Percentiles rank a stretch among this genome's conserved stretches.
Conservation (phyloP, 1,140 invertebrate species). For the Marisa cornuarietis region DNA sequence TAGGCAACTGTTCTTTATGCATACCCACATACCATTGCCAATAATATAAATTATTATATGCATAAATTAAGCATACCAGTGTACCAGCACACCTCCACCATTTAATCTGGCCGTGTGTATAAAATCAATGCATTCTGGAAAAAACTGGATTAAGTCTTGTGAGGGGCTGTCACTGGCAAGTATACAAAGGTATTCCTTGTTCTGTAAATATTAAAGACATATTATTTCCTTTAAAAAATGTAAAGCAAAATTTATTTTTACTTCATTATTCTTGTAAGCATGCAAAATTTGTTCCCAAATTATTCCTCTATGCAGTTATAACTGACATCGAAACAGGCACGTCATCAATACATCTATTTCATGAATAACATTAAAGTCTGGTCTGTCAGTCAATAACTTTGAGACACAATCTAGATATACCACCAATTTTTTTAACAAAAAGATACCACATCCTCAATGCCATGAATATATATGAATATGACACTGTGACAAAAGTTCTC, state of each 20-base stretch:
- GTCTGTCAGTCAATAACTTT: neutral
- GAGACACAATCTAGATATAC: neutral
- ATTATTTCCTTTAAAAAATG: neutral
- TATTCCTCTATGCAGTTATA: neutral
- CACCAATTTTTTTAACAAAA: too few relatives aligned
- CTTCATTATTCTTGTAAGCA: neutral
- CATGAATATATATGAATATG: too few relatives aligned
- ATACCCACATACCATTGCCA: too few relatives aligned
- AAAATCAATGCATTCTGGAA: slow-evolving; percentile 93
- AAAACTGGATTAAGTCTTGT: slow-evolving; percentile 93
- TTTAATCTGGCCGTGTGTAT: slow-evolving; percentile 89
- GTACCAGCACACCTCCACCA: slow-evolving; percentile 92
- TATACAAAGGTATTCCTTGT: slow-evolving; percentile 94
- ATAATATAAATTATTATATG: too few relatives aligned
- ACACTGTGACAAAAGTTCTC: too few relatives aligned
- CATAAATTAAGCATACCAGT: slow-evolving; percentile 78
- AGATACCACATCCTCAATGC: too few relatives aligned
- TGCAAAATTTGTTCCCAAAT: neutral
- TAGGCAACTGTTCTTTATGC: too few relatives aligned
- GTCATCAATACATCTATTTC: too few relatives aligned
- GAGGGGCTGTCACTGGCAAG: slow-evolving; percentile 91
- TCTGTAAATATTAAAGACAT: slow-evolving; percentile 72
- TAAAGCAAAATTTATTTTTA: neutral
- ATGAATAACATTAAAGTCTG: too few relatives aligned
- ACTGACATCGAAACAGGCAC: neutral